phyloP scores from a whole-genome alignment of 2,888 invertebrate genomes.

The Toxonevra muliebris region DNA sequence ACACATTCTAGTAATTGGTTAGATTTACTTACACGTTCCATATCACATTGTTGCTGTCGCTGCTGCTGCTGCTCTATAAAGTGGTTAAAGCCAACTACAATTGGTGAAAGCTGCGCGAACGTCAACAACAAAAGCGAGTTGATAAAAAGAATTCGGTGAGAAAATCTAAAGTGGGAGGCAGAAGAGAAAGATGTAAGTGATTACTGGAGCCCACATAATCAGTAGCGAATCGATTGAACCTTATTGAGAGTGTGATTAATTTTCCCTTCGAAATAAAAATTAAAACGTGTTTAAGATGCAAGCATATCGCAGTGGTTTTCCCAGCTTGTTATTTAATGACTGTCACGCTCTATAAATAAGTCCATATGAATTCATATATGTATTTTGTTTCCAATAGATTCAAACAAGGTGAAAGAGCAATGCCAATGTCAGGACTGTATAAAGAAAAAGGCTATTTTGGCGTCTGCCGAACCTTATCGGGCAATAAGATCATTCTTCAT shows the following conservation, averaged over 20 bases:
- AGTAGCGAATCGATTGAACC: too few relatives aligned
- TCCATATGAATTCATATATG: too few relatives aligned
- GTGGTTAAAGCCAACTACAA: neutral
- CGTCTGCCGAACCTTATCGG: slow-evolving; percentile 88
- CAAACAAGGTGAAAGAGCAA: slow-evolving; percentile 76
- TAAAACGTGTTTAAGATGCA: too few relatives aligned
- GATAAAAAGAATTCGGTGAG: neutral
- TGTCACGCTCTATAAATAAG: too few relatives aligned
- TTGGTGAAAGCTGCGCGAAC: neutral
- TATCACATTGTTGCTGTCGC: neutral
- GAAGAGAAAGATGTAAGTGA: too few relatives aligned
- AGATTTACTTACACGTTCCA: neutral
- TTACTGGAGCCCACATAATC: too few relatives aligned
- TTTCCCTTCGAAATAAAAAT: too few relatives aligned
- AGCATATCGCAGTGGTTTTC: too few relatives aligned
- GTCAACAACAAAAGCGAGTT: neutral
- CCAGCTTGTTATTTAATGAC: too few relatives aligned
- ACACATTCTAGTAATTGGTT: neutral
- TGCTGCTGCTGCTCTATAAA: neutral
- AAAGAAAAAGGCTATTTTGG: slow-evolving; percentile 82
- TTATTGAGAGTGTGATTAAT: too few relatives aligned
- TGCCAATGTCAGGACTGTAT: slow-evolving; percentile 92
- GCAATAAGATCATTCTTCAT: slow-evolving; percentile 82
- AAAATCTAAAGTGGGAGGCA: neutral
- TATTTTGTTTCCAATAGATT: slow-evolving; percentile 69